These are phyloP conservation scores for Hirtodrosophila alboralis DNA, from an alignment of 2,888 invertebrate genomes.

Conservation along the genomic window DNA sequence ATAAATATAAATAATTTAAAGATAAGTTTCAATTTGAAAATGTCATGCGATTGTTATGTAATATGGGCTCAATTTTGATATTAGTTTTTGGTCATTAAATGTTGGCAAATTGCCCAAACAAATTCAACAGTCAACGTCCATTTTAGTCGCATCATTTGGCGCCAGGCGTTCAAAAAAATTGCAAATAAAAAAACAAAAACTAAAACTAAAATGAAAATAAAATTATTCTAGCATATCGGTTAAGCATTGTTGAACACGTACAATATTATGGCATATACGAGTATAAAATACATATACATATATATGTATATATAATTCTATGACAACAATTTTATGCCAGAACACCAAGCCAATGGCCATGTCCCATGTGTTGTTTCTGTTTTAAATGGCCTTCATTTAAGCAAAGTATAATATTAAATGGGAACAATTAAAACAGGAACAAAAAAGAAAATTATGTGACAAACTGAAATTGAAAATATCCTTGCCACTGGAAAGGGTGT, in stretches of 20 bases:
- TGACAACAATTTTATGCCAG: conserved; percentile 34
- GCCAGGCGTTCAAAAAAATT: conserved; percentile 35
- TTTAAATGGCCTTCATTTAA: conserved; percentile 36
- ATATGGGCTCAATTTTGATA: conserved; percentile 38
- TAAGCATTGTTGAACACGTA: conserved; percentile 56
- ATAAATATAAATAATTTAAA: conserved; percentile 37
- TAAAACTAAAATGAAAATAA: conserved; percentile 24
- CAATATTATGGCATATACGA: conserved; percentile 33
- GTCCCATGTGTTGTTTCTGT: conserved; percentile 48
- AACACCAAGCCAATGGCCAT: conserved; percentile 15
- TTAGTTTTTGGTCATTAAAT: conserved; percentile 59
- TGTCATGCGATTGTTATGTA: conserved; percentile 36
- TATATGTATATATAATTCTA: conserved; percentile 26
- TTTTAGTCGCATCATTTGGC: conserved; percentile 57
- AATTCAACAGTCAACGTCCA: conserved; percentile 28
- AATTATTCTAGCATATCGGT: conserved; percentile 57
- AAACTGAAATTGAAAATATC: conserved; percentile 7
- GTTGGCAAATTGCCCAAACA: conserved; percentile 38
- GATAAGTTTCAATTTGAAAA: conserved; percentile 58
- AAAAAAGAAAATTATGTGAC: conserved; percentile 10
- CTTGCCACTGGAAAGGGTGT: too few relatives aligned
- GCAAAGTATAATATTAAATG: conserved; percentile 21
- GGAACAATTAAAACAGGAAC: conserved; percentile 34
- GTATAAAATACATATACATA: conserved; percentile 4
- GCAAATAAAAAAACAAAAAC: too few relatives aligned